phyloP scores from a whole-genome alignment of 1,140 invertebrate genomes.

The Drosophila arawakana region DNA sequence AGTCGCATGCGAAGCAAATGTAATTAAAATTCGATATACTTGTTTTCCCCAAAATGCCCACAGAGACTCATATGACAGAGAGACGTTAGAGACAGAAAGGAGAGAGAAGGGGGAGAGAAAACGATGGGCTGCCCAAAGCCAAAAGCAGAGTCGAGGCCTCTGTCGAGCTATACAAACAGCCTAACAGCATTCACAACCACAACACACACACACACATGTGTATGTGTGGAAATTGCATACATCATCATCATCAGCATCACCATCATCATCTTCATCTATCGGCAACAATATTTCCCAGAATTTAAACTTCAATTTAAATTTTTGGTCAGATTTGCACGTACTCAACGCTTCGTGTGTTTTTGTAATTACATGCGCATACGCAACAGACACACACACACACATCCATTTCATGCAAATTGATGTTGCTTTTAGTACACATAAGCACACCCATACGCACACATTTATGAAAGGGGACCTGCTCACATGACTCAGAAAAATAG shows the following conservation, averaged over 20 bases:
- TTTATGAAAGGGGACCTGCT: slow-evolving; percentile 20
- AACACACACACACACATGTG: slow-evolving; percentile 15
- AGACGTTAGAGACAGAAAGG: background rate
- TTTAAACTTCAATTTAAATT: slow-evolving; percentile 83
- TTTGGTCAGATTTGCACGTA: slow-evolving; percentile 84
- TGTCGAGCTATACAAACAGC: slow-evolving; percentile 44
- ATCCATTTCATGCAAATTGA: slow-evolving; percentile 75
- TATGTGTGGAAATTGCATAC: slow-evolving; percentile 49
- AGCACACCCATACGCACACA: slow-evolving; percentile 3
- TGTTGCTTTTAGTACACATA: slow-evolving; percentile 74
- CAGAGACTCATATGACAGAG: slow-evolving; percentile 40
- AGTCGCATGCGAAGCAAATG: slow-evolving; percentile 72
- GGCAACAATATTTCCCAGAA: slow-evolving; percentile 75
- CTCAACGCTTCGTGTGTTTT: slow-evolving; percentile 71
- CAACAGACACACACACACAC: slow-evolving; percentile 41
- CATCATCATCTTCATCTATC: slow-evolving; percentile 42
- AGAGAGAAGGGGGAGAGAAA: slow-evolving; percentile 9
- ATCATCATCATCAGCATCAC: slow-evolving; percentile 70
- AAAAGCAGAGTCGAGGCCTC: slow-evolving; percentile 35
- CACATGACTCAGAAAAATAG: slow-evolving; percentile 51
- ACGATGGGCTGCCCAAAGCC: slow-evolving; percentile 11
- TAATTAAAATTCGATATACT: slow-evolving; percentile 84
- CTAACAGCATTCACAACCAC: slow-evolving; percentile 41
- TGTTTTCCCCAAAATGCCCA: slow-evolving; percentile 75
- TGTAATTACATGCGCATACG: slow-evolving; percentile 75